Evolutionary conservation across 2,113 vertebrate genomes (phyloP).

Genomic region (Lophius piscatorius): DNA sequence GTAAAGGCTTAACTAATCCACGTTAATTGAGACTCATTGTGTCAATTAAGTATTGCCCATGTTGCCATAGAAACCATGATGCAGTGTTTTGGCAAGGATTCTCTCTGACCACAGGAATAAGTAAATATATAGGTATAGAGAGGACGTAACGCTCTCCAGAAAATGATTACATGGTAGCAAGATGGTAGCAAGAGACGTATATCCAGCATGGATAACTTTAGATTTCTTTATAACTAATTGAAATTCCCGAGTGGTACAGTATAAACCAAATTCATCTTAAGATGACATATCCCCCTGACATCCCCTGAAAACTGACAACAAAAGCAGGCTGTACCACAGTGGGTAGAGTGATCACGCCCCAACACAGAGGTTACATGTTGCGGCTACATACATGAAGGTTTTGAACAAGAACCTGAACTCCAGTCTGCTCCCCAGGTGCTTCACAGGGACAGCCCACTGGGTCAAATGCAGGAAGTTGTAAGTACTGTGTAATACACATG

Average conservation of each 20-base stretch:
- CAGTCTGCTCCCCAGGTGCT: too few relatives aligned
- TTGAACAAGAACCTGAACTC: too few relatives aligned
- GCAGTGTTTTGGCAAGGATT: constrained; percentile 51
- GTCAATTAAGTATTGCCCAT: constrained; percentile 61
- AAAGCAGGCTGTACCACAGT: too few relatives aligned
- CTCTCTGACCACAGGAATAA: constrained; percentile 39
- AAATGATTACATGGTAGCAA: background rate
- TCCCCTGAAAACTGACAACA: too few relatives aligned
- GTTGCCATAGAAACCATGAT: constrained; percentile 74
- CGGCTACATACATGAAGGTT: too few relatives aligned
- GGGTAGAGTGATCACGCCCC: too few relatives aligned
- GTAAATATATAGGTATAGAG: constrained; percentile 44
- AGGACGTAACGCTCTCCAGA: constrained; percentile 16
- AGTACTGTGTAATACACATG: too few relatives aligned
- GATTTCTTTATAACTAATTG: background rate
- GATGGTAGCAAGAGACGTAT: background rate
- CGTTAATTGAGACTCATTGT: constrained; percentile 72
- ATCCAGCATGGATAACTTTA: background rate
- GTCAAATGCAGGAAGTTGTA: too few relatives aligned
- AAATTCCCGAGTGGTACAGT: background rate
- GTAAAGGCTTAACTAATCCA: constrained; percentile 70
- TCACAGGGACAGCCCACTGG: too few relatives aligned
- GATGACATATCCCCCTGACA: too few relatives aligned
- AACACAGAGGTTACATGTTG: too few relatives aligned
- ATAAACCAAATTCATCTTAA: too few relatives aligned